Base-by-base conservation (phyloP, 2,113 vertebrate species). In the Nerophis ophidion region DNA sequence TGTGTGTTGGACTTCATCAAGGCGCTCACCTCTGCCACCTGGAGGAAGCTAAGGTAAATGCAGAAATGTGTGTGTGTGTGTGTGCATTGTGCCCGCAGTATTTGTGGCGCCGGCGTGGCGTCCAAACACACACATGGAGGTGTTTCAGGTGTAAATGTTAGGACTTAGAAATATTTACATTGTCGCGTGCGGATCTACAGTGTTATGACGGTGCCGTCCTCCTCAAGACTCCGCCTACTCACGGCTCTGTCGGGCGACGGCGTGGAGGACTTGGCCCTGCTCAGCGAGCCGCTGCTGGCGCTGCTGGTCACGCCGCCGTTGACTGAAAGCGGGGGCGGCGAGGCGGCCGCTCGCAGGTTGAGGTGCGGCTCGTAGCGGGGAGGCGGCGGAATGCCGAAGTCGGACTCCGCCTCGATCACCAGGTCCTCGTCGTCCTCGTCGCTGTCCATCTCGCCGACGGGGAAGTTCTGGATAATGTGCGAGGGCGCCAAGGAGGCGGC, bases 141-240 rank as follows among this genome's bases (percentile, higher is more conserved):
- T 55, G 48, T 74, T 68, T 55, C 7, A 59, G 1, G 38, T 52
- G 61, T 51, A 51, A 11, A 66, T 72, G 60, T 49, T 26, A 12
- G 49, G 35, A 74, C 36, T 36, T 38, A 60, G 38, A 60, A 66
- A 66, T 52, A 46, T 63, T 19, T 57, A 19, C 36, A 48, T 60
- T 26, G n/a, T n/a, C n/a, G 54, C 38, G 36, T 47, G 57, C 42
- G 6, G 13, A 33, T 65, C 90, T 93, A 99, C 61, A 99, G 90
- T 0, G 96, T 99, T 71, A 99, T 96, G 55, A 99, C 91, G 0
- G 97, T 98, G 26, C 96, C 97, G 0, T 98, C 97, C 79, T 99
- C 97, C 83, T 99, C 97, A 69, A 98, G 64, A 84, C 48, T 87
- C 81, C 38, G 90, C 58, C 78, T 84, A 76, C 60, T 62, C 77